Evolutionary conservation across 2,888 invertebrate genomes (phyloP), one percentile per base, ranked within the genome.

Genomic region (Lithophane leautieri): DNA sequence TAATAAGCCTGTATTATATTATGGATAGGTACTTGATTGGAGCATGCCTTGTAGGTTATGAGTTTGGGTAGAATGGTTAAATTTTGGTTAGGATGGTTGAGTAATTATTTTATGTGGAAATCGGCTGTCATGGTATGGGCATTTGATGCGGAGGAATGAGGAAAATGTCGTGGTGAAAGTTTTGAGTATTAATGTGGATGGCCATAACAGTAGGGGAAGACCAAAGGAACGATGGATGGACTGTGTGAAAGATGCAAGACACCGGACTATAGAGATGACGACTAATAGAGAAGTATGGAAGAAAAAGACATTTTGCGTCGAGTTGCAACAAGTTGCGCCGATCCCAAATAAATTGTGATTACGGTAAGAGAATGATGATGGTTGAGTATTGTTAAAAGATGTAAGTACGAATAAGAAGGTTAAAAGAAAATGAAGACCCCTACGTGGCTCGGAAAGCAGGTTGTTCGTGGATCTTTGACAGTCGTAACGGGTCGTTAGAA

Each of bases 1-100:
- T 84, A 76, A 85, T 73, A 63, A 70, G 44, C 40, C 19, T 68
- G 3, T 67, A 19, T 67, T 62, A 56, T 54, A 1, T 50, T 72
- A 63, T 40, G n/a, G 28, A 70, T 28, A 8, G 34, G 34, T 34
- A 34, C 34, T 34, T 34, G 6, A 34, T 34, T 34, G 34, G 4
- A 34, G 56, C 7, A 47, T 52, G 70, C 9, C 16, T 25, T 74
- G 14, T 34, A 34, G 34, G 34, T n/a, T 28, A 8, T 42, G 22
- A 0, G n/a, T 12, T 58, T 25, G 42, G 22, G 34, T 34, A 12
- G 34, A 34, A 22, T 61, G 22, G 22, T 34, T 12, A 7, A 7
- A 12, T 12, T 14, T 58, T 40, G n/a, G 6, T 11, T 22, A 60
- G 4, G 28, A 19, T 61, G 11, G 12, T 61, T 61, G 22, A 2